Evolutionary conservation across 1,140 invertebrate genomes (phyloP).

Genomic region (Diprion similis): DNA sequence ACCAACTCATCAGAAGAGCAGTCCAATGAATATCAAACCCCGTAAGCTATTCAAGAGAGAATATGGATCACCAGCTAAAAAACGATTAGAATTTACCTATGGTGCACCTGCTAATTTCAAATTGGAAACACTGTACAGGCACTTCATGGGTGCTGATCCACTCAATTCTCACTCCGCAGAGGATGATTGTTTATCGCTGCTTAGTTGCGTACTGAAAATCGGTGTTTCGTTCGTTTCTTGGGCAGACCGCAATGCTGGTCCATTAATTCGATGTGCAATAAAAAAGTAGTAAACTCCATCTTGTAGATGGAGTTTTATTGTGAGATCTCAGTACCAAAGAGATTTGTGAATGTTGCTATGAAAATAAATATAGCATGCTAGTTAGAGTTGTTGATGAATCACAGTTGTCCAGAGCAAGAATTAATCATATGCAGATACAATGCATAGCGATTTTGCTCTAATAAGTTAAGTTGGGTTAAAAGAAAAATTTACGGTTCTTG

Average conservation of each 20-base stretch:
- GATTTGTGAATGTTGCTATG: neutral
- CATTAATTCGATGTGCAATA: conserved; percentile 34
- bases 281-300: neutral
- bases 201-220: conserved; percentile 62
- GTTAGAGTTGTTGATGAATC: no score
- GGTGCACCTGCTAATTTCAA: conserved; percentile 52
- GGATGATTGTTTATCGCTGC: conserved; percentile 65
- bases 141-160: conserved; percentile 56
- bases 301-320: neutral
- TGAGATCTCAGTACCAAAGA: neutral
- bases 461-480: no score
- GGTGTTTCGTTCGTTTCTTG: conserved; percentile 64
- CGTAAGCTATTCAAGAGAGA: conserved; percentile 29
- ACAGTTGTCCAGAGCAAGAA: no score
- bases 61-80: conserved; percentile 6
- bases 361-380: no score
- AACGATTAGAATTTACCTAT: conserved; percentile 10
- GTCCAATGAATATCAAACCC: conserved; percentile 25
- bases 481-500: no score
- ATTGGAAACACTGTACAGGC: conserved; percentile 62
- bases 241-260: conserved; percentile 62
- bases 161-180: conserved; percentile 66
- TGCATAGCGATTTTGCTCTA: no score
- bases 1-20: conserved; percentile 45
- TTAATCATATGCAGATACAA: no score